Base-by-base conservation (phyloP, 2,797 vertebrate species). In the Eleutherodactylus coqui region DNA sequence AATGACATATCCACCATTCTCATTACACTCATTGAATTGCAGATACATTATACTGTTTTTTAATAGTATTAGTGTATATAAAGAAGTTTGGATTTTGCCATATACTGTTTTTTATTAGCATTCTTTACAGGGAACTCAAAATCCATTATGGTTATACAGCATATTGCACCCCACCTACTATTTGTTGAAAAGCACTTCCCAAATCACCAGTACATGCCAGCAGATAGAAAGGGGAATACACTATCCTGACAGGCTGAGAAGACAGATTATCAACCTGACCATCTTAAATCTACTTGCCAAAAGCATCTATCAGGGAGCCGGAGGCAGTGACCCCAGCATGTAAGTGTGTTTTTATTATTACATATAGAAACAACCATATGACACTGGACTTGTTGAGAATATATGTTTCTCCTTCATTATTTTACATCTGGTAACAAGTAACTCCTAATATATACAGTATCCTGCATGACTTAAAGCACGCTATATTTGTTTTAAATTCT, bases 401-500 rank as follows among this genome's bases (percentile, higher is more conserved):
- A 19, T 75, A 67, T 69, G 73, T 47, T 73, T 73, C 67, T 80
- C 36, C 16, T 84, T 78, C 49, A 41, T 80, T 80, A 47, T 84
- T 62, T 51, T 82, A 84, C 86, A 84, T 87, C 82, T 87, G 86
- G 82, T 84, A 80, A 77, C 47, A 79, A 73, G 67, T 84, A 84
- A 79, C 69, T 84, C 76, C 64, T 87, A 87, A 88, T 90, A 89
- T 90, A 85, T 90, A 88, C 49, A 93, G 91, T 92, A 92, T 93
- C 86, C 89, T 91, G 82, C 0, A 83, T 88, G 89, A 90, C 77
- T 90, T 89, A 90, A 94, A 93, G 91, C 90, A 93, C 92, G 93
- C 91, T 89, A 88, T 93, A 88, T 92, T 91, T 93, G 91, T 92
- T 92, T 89, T 84, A 90, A 89, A 92, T 91, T 91, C 89, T 75